phyloP scores from a whole-genome alignment of 92 coral and sea anemone genomes.

The Epizoanthus stellaris region DNA sequence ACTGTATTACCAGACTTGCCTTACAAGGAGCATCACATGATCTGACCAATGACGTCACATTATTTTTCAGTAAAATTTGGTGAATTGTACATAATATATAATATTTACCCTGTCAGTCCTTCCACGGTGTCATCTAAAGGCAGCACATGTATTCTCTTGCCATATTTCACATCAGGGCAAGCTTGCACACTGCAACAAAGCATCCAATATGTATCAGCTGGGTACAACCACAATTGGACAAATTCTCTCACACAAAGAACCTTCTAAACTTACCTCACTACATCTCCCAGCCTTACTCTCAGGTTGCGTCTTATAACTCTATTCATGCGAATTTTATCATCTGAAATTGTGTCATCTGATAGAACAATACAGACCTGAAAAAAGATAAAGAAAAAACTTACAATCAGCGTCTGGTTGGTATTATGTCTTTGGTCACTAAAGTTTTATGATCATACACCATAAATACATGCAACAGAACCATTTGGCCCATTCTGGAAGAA shows the following conservation, averaged over 20 bases:
- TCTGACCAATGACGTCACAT: no score
- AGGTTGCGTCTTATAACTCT: slow-evolving; percentile 94
- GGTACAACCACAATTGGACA: neutral
- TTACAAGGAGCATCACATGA: no score
- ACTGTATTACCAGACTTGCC: no score
- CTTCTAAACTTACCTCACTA: slow-evolving; percentile 69
- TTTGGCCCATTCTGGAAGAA: no score
- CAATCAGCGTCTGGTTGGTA: no score
- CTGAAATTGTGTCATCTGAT: slow-evolving; percentile 93
- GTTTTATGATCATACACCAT: no score
- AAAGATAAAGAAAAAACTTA: no score
- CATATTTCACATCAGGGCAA: slow-evolving; percentile 99
- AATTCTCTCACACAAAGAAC: neutral
- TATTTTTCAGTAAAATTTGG: no score
- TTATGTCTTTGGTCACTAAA: no score
- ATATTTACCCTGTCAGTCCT: slow-evolving; percentile 93
- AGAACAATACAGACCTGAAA: slow-evolving; percentile 93
- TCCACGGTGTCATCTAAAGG: slow-evolving; percentile 98
- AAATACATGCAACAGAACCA: no score
- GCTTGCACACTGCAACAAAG: slow-evolving; percentile 85
- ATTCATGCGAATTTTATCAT: slow-evolving; percentile 98
- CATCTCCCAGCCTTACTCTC: slow-evolving; percentile 96
- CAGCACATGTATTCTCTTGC: slow-evolving; percentile 96
- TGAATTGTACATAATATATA: neutral
- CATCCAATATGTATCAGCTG: neutral